Evolutionary conservation across 2,888 invertebrate species (phyloP), one percentile per base, ranked within the genome.

Genomic region (Cryptocephalus primarius): DNA sequence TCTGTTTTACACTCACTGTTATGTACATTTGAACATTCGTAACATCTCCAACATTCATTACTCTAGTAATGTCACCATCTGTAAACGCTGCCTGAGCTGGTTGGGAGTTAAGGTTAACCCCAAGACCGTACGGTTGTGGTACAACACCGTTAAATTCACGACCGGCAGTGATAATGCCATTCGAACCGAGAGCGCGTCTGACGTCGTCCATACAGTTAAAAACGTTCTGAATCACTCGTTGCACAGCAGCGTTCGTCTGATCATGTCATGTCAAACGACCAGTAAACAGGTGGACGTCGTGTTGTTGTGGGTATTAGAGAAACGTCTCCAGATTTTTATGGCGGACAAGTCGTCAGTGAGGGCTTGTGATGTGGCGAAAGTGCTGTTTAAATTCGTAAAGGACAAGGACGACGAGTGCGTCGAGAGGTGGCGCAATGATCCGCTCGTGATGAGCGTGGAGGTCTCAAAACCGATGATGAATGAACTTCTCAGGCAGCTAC

Each of bases 271-370:
- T 55, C 66, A 68, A 32, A 57, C 72, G 45, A 68, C 73, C 0
- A 60, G 70, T 1, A 57, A 62, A 12, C 68, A 71, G 33, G 74
- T 68, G 45, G 74, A 79, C 54, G 77, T 72, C 60, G 51, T 82
- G 31, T 63, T 80, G 2, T 64, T 82, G 40, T 80, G 80, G 79
- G 67, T 81, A 1, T 72, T 81, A 65, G 81, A 82, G 57, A 78
- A 76, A 56, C 73, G 76, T 48, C 63, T 82, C 10, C 72, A 76
- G 60, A 69, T 80, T 10, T 59, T 76, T 10, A 55, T 62, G 32
- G 51, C 57, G 63, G 47, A 60, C 61, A 8, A 60, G 55, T 50
- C 69, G 11, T 22, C 33, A 9, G 12, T 45, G n/a, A 67, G 71
- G 42, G 72, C 74, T 1, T 70, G 67, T 55, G 69, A 70, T 48